phyloP scores from a whole-genome alignment of 2,113 vertebrate species.

The Thunnus maccoyii region DNA sequence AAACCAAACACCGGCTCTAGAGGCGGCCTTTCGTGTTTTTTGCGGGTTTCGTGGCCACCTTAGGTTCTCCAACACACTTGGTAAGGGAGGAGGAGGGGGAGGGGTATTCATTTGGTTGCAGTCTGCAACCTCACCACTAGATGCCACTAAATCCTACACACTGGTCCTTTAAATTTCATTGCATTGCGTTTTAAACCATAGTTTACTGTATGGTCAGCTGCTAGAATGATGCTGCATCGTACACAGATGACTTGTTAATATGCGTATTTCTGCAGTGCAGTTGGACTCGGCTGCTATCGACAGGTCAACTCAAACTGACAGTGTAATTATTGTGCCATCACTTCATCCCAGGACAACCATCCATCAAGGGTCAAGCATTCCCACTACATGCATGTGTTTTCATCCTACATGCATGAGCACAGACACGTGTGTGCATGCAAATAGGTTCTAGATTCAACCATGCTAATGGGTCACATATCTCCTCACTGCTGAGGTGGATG shows the following conservation, averaged over 20 bases:
- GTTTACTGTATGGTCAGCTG: too few relatives aligned
- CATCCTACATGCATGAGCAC: conserved; percentile 13
- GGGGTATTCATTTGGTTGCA: too few relatives aligned
- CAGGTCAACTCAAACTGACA: conserved; percentile 53
- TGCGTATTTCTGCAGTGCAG: neutral
- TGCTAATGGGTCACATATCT: neutral
- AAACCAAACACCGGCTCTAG: too few relatives aligned
- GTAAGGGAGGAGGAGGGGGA: too few relatives aligned
- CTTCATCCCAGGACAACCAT: conserved; percentile 30
- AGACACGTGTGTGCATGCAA: conserved; percentile 11
- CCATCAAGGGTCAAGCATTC: conserved; percentile 22
- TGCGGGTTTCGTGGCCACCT: too few relatives aligned
- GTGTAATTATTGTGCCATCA: conserved; percentile 67
- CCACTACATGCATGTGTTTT: neutral
- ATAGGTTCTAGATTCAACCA: neutral
- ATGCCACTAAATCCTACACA: too few relatives aligned
- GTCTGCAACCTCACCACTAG: too few relatives aligned
- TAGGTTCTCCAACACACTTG: too few relatives aligned
- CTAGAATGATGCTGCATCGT: too few relatives aligned
- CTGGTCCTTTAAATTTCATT: neutral
- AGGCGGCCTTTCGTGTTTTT: too few relatives aligned
- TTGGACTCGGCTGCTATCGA: neutral
- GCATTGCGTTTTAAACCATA: neutral
- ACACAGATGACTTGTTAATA: neutral
- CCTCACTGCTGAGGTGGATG: neutral